A percentile compares a stretch with the other conserved stretches of the same genome.
Conservation (phyloP, 2,888 invertebrate species). For the Noctua fimbriata region DNA sequence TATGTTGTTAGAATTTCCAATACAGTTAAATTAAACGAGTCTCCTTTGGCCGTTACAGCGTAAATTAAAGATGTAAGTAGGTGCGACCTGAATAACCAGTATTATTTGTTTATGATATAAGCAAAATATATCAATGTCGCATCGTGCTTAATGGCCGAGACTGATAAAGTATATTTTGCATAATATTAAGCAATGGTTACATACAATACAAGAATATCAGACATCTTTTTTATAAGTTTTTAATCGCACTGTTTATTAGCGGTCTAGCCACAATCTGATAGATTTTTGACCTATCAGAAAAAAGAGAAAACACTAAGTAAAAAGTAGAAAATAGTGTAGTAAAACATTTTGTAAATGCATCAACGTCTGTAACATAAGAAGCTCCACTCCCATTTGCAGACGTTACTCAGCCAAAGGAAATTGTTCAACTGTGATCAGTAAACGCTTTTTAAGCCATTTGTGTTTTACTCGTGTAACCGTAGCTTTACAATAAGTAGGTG, state of each 20-base stretch:
- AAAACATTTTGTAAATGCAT: constrained; percentile 7
- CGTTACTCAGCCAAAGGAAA: constrained; percentile 2
- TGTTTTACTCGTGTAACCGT: constrained; percentile 9
- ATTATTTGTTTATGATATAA: constrained; percentile 51
- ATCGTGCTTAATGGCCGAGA: constrained; percentile 16
- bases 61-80: constrained; percentile 31
- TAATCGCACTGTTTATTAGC: constrained; percentile 28
- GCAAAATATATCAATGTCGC: constrained; percentile 58
- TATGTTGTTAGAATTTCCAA: constrained; percentile 22
- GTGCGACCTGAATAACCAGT: constrained; percentile 40
- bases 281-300: not conserved
- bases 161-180: constrained; percentile 41
- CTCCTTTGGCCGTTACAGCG: constrained; percentile 4
- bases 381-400: not conserved
- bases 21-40: constrained; percentile 7
- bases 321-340: too few relatives aligned
- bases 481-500: constrained; percentile 25
- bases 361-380: not conserved
- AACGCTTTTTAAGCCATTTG: constrained; percentile 14
- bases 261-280: not conserved
- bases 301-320: not conserved
- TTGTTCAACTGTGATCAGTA: not conserved
- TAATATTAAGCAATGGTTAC: constrained; percentile 45
- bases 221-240: constrained; percentile 16
- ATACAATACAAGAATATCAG: constrained; percentile 5